Base-by-base conservation (phyloP, 2,113 vertebrate species). In the Mastomys natalensis region DNA sequence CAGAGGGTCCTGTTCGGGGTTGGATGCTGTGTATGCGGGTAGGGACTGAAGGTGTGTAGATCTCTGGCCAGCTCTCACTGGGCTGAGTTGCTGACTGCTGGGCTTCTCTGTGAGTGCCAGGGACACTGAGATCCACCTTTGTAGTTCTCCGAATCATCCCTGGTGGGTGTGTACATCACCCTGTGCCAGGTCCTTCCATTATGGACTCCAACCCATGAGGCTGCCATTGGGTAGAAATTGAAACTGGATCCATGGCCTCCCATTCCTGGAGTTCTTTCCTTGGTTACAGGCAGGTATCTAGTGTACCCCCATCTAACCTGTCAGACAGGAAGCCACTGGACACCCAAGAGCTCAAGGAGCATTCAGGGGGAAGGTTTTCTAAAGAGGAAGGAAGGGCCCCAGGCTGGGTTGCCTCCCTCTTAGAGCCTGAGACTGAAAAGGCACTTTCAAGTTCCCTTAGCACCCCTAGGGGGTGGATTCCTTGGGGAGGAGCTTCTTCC, bases 21-120 rank as follows among this genome's bases (percentile, higher is more conserved):
- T 4, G 0, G 31, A 34, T 55, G 64, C 11, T 29, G 76, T 19
- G n/a, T 17, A 17, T 11, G 0, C 0, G 17, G 8, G 19, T 3
- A 21, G 70, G 78, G 77, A 8, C 8, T 2, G 93, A 68, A 64
- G 4, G 7, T 48, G 16, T 68, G 4, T 0, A 0, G 60, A 0
- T 53, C 40, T 62, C 66, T 10, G 1, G 76, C 58, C 40, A 45
- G 40, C 66, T 89, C 29, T 66, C 74, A 53, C 37, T 0, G 3
- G 24, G 7, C 66, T 22, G 48, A 76, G 51, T 43, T 21, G 0
- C 48, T 5, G 43, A 7, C 24, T 31, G 58, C 37, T 13, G 12
- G 70, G 19, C 43, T 21, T 17, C 43, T 60, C 58, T 60, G 16
- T 48, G 72, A 77, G 66, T 0, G 11, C 7, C 58, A 72, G 31